phyloP scores from a whole-genome alignment of 2,113 vertebrate species.

The Varanus salvator region DNA sequence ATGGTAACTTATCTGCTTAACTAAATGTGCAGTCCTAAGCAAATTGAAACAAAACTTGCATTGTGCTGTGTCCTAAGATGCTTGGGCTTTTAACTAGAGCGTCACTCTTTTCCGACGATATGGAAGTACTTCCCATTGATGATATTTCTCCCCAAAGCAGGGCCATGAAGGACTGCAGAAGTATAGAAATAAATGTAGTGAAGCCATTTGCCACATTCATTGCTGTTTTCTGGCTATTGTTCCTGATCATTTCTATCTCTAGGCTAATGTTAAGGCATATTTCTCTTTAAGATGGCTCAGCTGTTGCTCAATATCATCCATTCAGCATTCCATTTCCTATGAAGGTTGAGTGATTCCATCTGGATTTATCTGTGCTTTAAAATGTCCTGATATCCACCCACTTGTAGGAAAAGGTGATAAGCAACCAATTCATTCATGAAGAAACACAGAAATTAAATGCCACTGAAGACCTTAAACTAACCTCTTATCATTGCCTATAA shows the following conservation, averaged over 20 bases:
- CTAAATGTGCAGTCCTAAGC: too few relatives aligned
- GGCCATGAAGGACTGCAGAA: neutral
- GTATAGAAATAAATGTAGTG: neutral
- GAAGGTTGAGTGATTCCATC: neutral
- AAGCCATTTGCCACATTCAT: neutral
- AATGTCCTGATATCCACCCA: neutral
- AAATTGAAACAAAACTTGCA: too few relatives aligned
- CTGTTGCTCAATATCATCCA: slow-evolving; percentile 3
- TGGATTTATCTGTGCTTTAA: neutral
- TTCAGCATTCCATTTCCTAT: neutral
- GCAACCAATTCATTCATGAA: neutral
- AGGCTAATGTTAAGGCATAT: neutral
- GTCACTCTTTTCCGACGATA: neutral
- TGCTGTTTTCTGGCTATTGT: neutral
- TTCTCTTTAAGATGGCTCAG: slow-evolving; percentile 3
- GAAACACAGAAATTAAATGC: neutral
- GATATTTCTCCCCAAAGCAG: neutral
- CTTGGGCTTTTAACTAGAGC: neutral
- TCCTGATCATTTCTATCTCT: neutral
- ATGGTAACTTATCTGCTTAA: neutral
- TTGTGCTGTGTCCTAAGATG: neutral
- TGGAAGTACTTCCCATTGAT: neutral
- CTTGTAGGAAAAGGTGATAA: neutral
- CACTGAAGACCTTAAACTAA: neutral
- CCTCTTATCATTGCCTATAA: neutral